These are phyloP conservation scores for Pipra filicauda DNA, from an alignment of 2,113 vertebrate genomes.

Conservation along the genomic window DNA sequence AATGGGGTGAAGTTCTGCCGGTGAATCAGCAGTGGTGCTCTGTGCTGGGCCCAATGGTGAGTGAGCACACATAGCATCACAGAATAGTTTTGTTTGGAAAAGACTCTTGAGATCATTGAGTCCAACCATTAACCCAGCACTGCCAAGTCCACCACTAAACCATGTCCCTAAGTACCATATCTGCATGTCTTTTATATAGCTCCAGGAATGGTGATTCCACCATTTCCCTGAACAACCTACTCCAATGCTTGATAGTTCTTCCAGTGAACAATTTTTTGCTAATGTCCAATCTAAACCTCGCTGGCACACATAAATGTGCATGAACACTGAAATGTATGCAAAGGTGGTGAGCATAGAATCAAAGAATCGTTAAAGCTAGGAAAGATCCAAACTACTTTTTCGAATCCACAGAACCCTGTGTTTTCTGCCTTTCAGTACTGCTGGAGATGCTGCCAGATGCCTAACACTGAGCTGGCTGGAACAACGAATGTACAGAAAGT, in stretches of 20 bases:
- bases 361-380: not conserved
- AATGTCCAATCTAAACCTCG: not conserved
- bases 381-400: not conserved
- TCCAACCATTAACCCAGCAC: not conserved
- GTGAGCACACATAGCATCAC: not conserved
- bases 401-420: not conserved
- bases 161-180: not conserved
- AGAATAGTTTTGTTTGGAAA: not conserved
- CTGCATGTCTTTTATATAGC: not conserved
- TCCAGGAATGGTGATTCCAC: not conserved
- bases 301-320: not conserved
- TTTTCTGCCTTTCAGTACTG: not conserved
- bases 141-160: not conserved
- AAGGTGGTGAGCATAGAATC: not conserved
- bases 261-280: not conserved
- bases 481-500: not conserved
- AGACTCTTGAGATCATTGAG: not conserved
- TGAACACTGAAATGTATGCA: not conserved
- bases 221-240: not conserved
- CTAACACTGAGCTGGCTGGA: not conserved
- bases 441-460: not conserved
- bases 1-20: not conserved
- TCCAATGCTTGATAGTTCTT: not conserved
- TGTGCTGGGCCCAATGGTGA: not conserved
- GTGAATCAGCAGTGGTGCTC: not conserved